Conservation (phyloP, 2,888 invertebrate genomes). For the Temnothorax ravouxi region DNA sequence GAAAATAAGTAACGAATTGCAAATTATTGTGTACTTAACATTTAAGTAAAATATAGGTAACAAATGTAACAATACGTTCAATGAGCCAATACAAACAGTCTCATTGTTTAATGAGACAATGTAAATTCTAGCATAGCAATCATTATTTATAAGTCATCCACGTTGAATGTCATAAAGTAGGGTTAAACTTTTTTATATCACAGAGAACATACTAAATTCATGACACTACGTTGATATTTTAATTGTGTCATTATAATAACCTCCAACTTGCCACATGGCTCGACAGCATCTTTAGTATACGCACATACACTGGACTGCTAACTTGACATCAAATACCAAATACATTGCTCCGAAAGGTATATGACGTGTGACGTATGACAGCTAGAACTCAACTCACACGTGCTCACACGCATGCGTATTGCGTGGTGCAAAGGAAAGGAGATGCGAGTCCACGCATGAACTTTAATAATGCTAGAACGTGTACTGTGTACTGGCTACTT, state of each 20-base stretch:
- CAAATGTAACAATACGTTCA: neutral
- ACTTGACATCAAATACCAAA: no score
- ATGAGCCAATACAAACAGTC: neutral
- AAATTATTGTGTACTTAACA: neutral
- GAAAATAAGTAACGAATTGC: neutral
- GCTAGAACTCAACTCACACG: no score
- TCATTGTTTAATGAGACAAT: neutral
- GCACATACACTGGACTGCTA: no score
- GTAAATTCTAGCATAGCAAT: conserved; percentile 1
- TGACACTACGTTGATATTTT: neutral
- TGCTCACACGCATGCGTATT: no score
- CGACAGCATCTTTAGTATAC: no score
- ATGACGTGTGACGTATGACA: no score
- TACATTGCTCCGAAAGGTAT: no score
- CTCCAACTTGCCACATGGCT: conserved; percentile 1
- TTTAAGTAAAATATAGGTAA: neutral
- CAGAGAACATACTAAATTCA: neutral
- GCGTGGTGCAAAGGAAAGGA: no score
- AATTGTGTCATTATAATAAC: neutral
- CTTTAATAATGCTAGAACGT: no score
- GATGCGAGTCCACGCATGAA: no score
- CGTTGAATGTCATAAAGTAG: neutral
- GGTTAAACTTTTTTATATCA: neutral
- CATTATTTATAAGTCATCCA: neutral
- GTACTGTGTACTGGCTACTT: no score